Base-by-base conservation (phyloP, 2,888 invertebrate genomes). In the Aelia acuminata region DNA sequence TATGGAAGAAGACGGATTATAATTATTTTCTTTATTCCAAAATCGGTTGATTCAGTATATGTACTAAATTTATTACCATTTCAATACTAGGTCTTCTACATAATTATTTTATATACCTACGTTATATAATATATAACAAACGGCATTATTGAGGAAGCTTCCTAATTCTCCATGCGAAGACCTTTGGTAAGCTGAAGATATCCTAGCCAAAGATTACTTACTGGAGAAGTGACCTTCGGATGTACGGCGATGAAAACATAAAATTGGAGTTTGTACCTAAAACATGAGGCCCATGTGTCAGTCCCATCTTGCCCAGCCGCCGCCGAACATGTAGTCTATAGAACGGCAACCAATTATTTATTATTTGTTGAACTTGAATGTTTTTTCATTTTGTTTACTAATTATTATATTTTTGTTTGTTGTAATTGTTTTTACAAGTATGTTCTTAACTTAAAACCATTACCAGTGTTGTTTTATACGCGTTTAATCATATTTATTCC, bases 371-470 rank as follows among this genome's bases (percentile, higher is more conserved):
- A 80, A 80, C 80, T 80, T 80, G 80, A 43, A 85, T 53, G 85
- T 85, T 57, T 85, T n/a, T 85, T 75, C 49, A 87, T 57, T 63
- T 70, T 87, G 53, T 87, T 87, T 70, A 22, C 22, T 63, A 57
- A 87, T 75, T 87, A 49, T 63, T 63, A 87, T 87, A 70, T 57
- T 47, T 75, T 75, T 63, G 53, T 70, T 75, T 22, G 63, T 63
- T 49, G 80, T 80, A 80, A 63, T 57, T 87, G 63, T 70, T 87
- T 87, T 87, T 85, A 49, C 85, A 85, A 85, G 49, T 53, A 50
- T 85, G 53, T 85, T 85, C 53, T 85, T 85, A 80, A 47, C 43
- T 80, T 43, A 80, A 80, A 80, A 80, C 80, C 80, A 80, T 80
- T 80, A 80, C 80, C 80, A 80, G 80, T 80, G 80, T 80, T 80